Conservation (phyloP, 2,797 vertebrate genomes). For the Esox masquinongy region DNA sequence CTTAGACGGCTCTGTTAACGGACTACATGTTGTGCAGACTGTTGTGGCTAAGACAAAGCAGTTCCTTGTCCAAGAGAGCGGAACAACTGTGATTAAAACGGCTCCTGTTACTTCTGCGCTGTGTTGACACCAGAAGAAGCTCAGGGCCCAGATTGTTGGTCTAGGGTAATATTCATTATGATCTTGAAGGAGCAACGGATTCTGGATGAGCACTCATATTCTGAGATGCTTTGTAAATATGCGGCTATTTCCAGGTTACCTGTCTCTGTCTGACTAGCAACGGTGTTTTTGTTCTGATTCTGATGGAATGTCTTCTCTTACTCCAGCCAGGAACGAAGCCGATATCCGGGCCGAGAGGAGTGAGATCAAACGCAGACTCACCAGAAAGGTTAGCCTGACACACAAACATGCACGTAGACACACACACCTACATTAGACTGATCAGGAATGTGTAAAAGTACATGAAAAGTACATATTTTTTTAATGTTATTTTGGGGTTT, state of each 20-base stretch:
- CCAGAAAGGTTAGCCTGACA: slow-evolving; percentile 87
- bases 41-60: slow-evolving; percentile 39
- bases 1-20: slow-evolving; percentile 25
- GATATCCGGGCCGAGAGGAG: slow-evolving; percentile 87
- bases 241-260: slow-evolving; percentile 24
- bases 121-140: slow-evolving; percentile 27
- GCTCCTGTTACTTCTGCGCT: slow-evolving; percentile 22
- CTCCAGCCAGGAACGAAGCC: slow-evolving; percentile 88
- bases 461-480: no score
- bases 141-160: slow-evolving; percentile 21
- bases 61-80: slow-evolving; percentile 42
- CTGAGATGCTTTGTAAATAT: background rate
- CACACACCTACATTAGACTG: background rate
- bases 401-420: background rate
- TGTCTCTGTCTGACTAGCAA: slow-evolving; percentile 32
- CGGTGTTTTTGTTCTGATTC: slow-evolving; percentile 38
- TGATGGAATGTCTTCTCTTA: slow-evolving; percentile 52
- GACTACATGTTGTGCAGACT: background rate
- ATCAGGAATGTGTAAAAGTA: no score
- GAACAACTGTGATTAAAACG: slow-evolving; percentile 34
- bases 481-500: no score
- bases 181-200: background rate
- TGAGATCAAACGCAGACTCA: slow-evolving; percentile 95
- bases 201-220: background rate
- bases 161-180: background rate